Evolutionary conservation across 2,888 invertebrate species (phyloP).

Genomic region (Salpingus planirostris): DNA sequence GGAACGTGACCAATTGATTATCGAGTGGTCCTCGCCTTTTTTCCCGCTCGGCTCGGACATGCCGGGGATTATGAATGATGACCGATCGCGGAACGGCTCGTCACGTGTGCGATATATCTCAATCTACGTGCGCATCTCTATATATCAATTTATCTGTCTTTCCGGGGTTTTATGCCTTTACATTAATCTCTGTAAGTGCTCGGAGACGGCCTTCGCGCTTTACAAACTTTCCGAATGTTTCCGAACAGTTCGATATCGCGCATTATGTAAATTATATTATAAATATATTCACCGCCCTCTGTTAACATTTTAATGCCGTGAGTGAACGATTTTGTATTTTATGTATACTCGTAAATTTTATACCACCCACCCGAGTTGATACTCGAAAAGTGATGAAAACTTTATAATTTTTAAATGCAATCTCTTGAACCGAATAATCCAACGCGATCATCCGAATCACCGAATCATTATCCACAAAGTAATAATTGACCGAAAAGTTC

Average conservation of each 20-base stretch:
- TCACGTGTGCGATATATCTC: constrained; percentile 36
- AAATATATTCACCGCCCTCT: constrained; percentile 22
- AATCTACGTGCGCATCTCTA: constrained; percentile 35
- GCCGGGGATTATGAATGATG: constrained; percentile 35
- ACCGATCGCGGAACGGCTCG: constrained; percentile 27
- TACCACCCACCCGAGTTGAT: constrained; percentile 2
- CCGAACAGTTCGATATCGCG: constrained; percentile 31
- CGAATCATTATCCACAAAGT: no score
- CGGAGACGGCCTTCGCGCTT: constrained; percentile 29
- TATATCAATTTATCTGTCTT: constrained; percentile 40
- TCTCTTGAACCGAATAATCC: constrained; percentile 5
- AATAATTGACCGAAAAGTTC: no score
- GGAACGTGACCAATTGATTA: constrained; percentile 21
- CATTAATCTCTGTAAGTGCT: constrained; percentile 38
- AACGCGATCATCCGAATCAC: no score
- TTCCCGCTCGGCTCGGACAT: constrained; percentile 26
- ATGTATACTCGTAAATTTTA: constrained; percentile 6
- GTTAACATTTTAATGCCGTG: constrained; percentile 18
- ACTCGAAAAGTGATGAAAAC: constrained; percentile 9
- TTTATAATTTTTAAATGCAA: constrained; percentile 8
- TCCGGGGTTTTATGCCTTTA: constrained; percentile 30
- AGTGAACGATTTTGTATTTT: constrained; percentile 15
- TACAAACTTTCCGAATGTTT: constrained; percentile 30
- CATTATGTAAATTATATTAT: constrained; percentile 37
- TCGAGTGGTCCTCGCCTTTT: constrained; percentile 22